Evolutionary conservation across 2,797 vertebrate species (phyloP), one percentile per base, ranked within the genome.

Genomic region (Huso huso): DNA sequence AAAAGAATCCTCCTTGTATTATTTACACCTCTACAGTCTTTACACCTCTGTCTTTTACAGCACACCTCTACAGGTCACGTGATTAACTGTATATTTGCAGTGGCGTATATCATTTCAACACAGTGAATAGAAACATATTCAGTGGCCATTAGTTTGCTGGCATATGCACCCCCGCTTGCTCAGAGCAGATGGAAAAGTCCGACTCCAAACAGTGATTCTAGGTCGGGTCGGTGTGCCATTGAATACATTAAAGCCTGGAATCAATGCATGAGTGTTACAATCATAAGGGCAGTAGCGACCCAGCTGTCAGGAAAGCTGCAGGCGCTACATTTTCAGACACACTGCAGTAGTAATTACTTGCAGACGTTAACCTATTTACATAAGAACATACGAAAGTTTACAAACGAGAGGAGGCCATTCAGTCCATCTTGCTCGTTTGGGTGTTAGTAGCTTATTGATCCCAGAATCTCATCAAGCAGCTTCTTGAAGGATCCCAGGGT

Each of bases 141-240:
- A 58, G 15, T 58, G 55, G 55, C 12, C 10, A 58, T 11, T 58
- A 58, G 55, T 58, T 58, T 58, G n/a, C 55, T 4, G 55, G 55
- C 12, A 58, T 58, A 58, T 10, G 15, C 10, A 86, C 86, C 84
- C 84, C 81, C 79, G 79, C 84, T 83, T 83, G 86, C 84, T 81
- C 86, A 86, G 86, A 87, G 67, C 69, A 64, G 66, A 84, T 91
- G 89, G 89, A 90, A 84, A 69, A 71, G 83, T 71, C 89, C 86
- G 83, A 84, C 87, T 88, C 83, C 88, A 87, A 89, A 86, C 86
- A 86, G 87, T 83, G 81, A 84, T 89, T 88, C 88, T 89, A 88
- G 88, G 88, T 91, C 88, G 89, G 84, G 83, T 89, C 86, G 85
- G 82, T 84, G 83, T 81, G 86, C 84, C 81, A 83, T 79, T 84